Evolutionary conservation across 2,797 vertebrate genomes (phyloP).

Genomic region (Smutsia temminckii): DNA sequence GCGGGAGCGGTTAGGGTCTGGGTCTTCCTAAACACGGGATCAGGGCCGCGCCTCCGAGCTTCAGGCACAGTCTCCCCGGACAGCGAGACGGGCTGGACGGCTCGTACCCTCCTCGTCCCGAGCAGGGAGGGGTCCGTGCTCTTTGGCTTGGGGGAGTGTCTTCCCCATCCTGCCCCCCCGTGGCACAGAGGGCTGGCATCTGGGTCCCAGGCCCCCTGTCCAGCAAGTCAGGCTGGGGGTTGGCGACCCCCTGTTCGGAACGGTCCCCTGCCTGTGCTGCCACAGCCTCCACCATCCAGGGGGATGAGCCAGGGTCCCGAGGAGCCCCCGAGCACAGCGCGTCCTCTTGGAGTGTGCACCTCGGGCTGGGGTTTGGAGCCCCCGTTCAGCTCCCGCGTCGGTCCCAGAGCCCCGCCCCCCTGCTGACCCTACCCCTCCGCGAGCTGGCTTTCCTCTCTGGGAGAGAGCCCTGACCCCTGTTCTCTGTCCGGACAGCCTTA

Average conservation of each 20-base stretch:
- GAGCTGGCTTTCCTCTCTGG: background rate
- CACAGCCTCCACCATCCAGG: background rate
- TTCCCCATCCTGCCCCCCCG: background rate
- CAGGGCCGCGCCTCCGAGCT: background rate
- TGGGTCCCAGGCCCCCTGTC: background rate
- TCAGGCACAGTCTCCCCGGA: background rate
- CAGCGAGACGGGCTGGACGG: background rate
- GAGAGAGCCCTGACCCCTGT: background rate
- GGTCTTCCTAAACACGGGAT: rapidly evolving
- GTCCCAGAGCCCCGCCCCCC: constrained; percentile 53
- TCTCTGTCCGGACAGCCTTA: background rate
- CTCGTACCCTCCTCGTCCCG: background rate
- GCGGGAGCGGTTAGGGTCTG: background rate
- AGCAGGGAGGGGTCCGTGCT: background rate
- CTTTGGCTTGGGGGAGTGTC: background rate
- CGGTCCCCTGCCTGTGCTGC: background rate
- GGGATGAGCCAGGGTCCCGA: background rate
- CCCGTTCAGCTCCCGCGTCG: background rate
- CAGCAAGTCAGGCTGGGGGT: background rate
- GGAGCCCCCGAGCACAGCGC: background rate
- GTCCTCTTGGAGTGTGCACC: background rate
- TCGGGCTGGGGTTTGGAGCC: background rate
- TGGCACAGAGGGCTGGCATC: background rate
- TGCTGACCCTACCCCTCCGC: background rate
- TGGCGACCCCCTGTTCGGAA: background rate